Evolutionary conservation across 1,140 invertebrate genomes (phyloP).

Genomic region (Drosophila bocqueti): DNA sequence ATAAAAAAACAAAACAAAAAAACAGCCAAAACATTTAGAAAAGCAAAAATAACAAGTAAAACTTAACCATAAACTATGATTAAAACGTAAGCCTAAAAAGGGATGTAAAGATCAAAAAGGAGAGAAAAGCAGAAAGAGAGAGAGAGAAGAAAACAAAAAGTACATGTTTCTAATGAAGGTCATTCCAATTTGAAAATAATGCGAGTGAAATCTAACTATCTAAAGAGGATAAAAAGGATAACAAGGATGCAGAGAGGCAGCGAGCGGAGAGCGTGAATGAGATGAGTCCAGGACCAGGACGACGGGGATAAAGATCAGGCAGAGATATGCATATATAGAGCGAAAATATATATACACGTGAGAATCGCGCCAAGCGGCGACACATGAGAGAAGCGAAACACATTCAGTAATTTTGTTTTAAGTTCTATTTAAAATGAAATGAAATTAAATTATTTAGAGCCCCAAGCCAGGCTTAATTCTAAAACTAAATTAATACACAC

Average conservation of each 20-base stretch:
- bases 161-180: slow-evolving; percentile 84
- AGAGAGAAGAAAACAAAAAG: slow-evolving; percentile 53
- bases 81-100: slow-evolving; percentile 57
- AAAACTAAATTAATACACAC: slow-evolving; percentile 40
- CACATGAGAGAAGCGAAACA: slow-evolving; percentile 54
- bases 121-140: slow-evolving; percentile 18
- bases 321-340: slow-evolving; percentile 1
- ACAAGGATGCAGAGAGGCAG: slow-evolving; percentile 25
- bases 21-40: slow-evolving; percentile 61
- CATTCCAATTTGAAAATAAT: slow-evolving; percentile 83
- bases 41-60: slow-evolving; percentile 41
- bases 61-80: slow-evolving; percentile 49
- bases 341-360: slow-evolving; percentile 28
- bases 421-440: slow-evolving; percentile 83
- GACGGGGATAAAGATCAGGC: slow-evolving; percentile 3
- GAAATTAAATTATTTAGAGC: slow-evolving; percentile 57
- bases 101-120: slow-evolving; percentile 65
- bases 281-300: slow-evolving; percentile 38
- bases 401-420: slow-evolving; percentile 82
- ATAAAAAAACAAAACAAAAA: slow-evolving; percentile 54
- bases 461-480: slow-evolving; percentile 32
- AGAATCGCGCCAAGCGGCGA: slow-evolving; percentile 23
- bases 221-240: slow-evolving; percentile 22
- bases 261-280: slow-evolving; percentile 61
- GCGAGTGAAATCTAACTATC: slow-evolving; percentile 77